Evolutionary conservation across 2,113 vertebrate species (phyloP), one percentile per base, ranked within the genome.

Genomic region (Ailuropoda melanoleuca): DNA sequence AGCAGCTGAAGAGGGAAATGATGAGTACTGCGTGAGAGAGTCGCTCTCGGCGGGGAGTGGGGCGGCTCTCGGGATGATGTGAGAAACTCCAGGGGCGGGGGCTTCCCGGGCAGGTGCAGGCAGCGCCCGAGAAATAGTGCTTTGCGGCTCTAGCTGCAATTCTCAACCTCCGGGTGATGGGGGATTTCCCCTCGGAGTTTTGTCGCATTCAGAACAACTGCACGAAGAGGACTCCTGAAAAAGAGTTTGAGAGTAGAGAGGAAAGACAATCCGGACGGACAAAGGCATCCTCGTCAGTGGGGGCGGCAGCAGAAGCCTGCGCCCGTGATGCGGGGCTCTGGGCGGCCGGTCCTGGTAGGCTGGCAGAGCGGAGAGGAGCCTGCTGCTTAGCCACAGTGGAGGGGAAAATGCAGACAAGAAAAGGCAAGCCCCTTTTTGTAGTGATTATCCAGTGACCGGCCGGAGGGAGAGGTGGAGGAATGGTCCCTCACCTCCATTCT

Each of bases 311-410:
- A n/a, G 34, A 17, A 1, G 7, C 18, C 77, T 13, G 34, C 1
- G 0, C 15, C 1, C 31, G 0, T 0, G 2, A 58, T 4, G 24
- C 18, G n/a, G 60, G 18, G 15, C 66, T 53, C 37, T 39, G 19
- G 1, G 3, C 8, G 7, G 3, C 8, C 14, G 2, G 18, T 23
- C n/a, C 53, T 0, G 2, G 39, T 13, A 21, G 26, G 10, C 2
- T 0, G 7, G 17, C 48, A n/a, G 4, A 29, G 19, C 4, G 15
- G 37, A 10, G 5, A 4, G 77, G 29, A 80, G 1, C 24, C 34
- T 53, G 68, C 29, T 0, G 6, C 58, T 68, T 13, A 39, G 58
- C 7, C 7, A 39, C 37, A 3, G 58, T 1, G 4, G 37, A 37
- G 3, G 37, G 34, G 6, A 0, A 68, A 23, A 29, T 0, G 1